Conservation (phyloP, 2,797 vertebrate genomes). For the Myotis planiceps region DNA sequence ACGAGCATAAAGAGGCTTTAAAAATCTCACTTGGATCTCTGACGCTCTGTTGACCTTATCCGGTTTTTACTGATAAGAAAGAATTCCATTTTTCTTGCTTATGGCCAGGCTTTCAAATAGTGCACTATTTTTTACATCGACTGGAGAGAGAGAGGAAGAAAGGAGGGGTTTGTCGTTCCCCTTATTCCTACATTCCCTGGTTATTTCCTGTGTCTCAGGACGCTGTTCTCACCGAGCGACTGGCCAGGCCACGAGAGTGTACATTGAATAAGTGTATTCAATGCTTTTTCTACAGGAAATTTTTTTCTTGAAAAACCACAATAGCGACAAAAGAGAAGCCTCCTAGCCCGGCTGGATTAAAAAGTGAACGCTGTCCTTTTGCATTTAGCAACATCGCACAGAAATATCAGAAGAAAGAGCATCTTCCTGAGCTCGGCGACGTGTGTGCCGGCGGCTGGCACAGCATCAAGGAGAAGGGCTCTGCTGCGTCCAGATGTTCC, state of each 20-base stretch:
- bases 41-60: background rate
- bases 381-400: background rate
- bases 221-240: too few relatives aligned
- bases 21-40: background rate
- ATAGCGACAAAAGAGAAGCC: background rate
- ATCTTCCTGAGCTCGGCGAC: background rate
- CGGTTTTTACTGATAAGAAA: background rate
- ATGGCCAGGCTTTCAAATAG: background rate
- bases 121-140: background rate
- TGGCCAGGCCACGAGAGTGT: too few relatives aligned
- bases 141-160: too few relatives aligned
- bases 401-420: conserved; percentile 5
- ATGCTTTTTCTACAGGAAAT: background rate
- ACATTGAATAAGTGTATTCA: background rate
- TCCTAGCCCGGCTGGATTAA: background rate
- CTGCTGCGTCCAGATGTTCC: conserved; percentile 57
- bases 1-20: background rate
- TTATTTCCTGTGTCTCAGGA: too few relatives aligned
- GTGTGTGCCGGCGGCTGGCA: too few relatives aligned
- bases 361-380: conserved; percentile 39
- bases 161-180: too few relatives aligned
- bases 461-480: conserved; percentile 29
- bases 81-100: background rate
- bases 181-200: too few relatives aligned
- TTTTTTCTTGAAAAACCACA: background rate